Conservation (phyloP, 2,113 vertebrate species). For the Varanus salvator region DNA sequence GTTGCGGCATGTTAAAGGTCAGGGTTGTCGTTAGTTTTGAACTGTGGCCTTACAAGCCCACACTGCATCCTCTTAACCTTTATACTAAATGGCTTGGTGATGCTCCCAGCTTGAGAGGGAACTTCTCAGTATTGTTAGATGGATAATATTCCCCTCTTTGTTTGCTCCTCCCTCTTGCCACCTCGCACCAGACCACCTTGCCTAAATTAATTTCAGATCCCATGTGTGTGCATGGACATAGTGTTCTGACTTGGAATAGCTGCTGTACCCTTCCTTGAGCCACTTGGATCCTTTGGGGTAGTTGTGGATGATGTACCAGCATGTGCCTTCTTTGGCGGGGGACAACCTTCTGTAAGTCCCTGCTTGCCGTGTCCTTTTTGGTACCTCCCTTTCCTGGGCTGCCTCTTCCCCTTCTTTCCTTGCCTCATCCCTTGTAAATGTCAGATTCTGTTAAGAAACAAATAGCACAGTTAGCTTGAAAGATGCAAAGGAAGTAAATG, state of each 20-base stretch:
- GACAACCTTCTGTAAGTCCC: neutral
- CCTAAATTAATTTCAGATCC: constrained; percentile 1
- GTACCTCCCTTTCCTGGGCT: neutral
- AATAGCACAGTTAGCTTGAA: neutral
- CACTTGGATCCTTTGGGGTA: neutral
- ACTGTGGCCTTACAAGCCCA: neutral
- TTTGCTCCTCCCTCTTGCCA: too few relatives aligned
- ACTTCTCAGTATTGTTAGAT: neutral
- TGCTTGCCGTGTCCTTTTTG: neutral
- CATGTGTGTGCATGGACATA: too few relatives aligned
- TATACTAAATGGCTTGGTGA: neutral
- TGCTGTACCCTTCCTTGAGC: neutral
- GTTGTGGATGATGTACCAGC: neutral
- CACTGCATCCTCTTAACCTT: neutral
- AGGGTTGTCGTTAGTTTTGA: neutral
- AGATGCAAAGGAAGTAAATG: neutral
- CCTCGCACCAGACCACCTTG: neutral
- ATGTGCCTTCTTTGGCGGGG: neutral
- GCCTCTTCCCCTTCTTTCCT: too few relatives aligned
- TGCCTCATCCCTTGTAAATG: neutral
- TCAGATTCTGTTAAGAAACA: neutral
- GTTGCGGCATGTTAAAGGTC: too few relatives aligned
- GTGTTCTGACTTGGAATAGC: neutral
- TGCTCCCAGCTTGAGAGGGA: neutral
- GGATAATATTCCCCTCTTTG: too few relatives aligned